Base-by-base conservation (phyloP, 1,140 invertebrate genomes). In the Mamestra configurata region DNA sequence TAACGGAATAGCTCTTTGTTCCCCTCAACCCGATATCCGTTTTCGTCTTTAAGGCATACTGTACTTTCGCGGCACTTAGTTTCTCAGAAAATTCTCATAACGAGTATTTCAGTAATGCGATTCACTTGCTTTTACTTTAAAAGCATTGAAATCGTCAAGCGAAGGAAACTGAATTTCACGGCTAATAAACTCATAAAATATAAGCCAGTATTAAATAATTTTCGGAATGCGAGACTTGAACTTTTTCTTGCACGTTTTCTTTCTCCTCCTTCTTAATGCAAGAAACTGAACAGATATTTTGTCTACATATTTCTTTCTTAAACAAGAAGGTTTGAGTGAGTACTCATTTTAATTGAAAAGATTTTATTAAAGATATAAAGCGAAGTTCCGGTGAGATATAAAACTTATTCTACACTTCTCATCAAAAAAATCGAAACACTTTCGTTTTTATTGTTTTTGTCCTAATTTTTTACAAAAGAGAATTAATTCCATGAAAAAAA, bases 361-460 rank as follows among this genome's bases (percentile, higher is more conserved):
- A 20, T 46, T 31, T 76, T 49, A 13, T 64, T 64, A n/a, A n/a
- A n/a, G n/a, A n/a, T n/a, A 18, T 24, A 31, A 7, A 13, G 6
- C 13, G 49, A 64, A 55, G 37, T 75, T 43, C 22, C 5, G 71
- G 27, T 40, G 6, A 31, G 24, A 31, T 43, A 66, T 78, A 57
- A 73, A 86, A 86, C 49, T 84, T 82, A 82, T 83, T 84, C 79
- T 81, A 79, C n/a, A n/a, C n/a, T n/a, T n/a, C n/a, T n/a, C n/a
- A n/a, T n/a, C n/a, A n/a, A n/a, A n/a, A n/a, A n/a, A n/a, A n/a
- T n/a, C n/a, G n/a, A n/a, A n/a, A n/a, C n/a, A n/a, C n/a, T n/a
- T n/a, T n/a, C n/a, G n/a, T n/a, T n/a, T n/a, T n/a, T n/a, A n/a
- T n/a, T n/a, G n/a, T n/a, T n/a, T n/a, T n/a, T n/a, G n/a, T n/a